Conservation (phyloP, 2,113 vertebrate species). For the Accipiter cooperii region DNA sequence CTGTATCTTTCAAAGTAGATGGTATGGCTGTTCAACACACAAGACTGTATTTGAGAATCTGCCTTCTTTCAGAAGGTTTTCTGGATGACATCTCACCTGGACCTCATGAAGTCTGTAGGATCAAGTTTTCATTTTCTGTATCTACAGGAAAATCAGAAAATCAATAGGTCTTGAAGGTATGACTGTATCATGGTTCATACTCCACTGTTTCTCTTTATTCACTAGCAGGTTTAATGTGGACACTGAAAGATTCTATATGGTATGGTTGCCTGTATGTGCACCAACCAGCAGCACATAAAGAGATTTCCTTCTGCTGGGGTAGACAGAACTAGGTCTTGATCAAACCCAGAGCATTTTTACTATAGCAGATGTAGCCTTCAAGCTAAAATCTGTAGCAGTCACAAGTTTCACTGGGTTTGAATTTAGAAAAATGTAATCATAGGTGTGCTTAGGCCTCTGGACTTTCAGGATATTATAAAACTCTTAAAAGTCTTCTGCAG, state of each 20-base stretch:
- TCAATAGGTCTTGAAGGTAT: neutral
- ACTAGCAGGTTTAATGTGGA: neutral
- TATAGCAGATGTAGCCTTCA: neutral
- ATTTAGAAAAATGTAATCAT: neutral
- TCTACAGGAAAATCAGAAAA: neutral
- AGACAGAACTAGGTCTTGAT: neutral
- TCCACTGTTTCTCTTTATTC: neutral
- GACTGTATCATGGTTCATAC: neutral
- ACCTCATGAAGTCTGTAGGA: neutral
- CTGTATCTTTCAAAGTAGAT: neutral
- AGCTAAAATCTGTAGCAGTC: neutral
- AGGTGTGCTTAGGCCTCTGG: neutral
- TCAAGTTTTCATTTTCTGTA: neutral
- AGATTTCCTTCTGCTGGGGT: neutral
- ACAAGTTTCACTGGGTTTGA: neutral
- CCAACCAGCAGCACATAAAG: neutral
- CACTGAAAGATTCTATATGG: neutral
- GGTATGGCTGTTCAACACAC: neutral
- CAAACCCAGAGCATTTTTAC: neutral
- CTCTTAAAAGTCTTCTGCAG: neutral
- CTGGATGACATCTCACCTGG: neutral
- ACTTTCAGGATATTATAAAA: neutral
- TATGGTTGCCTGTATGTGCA: neutral
- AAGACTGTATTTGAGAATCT: neutral
- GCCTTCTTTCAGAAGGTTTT: neutral